Conservation (phyloP, 2,113 vertebrate genomes). For the Motacilla tschutschensis region DNA sequence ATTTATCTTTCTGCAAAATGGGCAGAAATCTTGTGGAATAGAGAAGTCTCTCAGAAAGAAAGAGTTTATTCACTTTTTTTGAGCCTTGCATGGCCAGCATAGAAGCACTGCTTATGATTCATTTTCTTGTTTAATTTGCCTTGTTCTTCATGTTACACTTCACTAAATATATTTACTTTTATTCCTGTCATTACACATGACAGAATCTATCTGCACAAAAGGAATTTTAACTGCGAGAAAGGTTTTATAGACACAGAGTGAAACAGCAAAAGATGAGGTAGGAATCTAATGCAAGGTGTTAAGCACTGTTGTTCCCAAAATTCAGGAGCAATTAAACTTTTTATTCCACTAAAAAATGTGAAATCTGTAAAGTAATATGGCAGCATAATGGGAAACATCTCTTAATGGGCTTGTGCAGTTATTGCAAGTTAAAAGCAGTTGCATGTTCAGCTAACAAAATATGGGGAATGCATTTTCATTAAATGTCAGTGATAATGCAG, state of each 20-base stretch:
- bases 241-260: neutral
- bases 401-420: constrained; percentile 23
- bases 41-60: neutral
- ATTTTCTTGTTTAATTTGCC: constrained; percentile 40
- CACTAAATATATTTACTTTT: constrained; percentile 52
- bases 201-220: neutral
- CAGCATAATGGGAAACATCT: neutral
- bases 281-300: constrained; percentile 22
- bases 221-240: neutral
- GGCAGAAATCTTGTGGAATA: neutral
- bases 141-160: constrained; percentile 43
- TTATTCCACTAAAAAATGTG: constrained; percentile 1
- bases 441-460: constrained; percentile 24
- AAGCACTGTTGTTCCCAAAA: neutral
- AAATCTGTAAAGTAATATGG: constrained; percentile 18
- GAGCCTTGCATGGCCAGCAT: neutral
- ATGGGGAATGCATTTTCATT: neutral
- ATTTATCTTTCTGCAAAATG: neutral
- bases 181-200: constrained; percentile 7
- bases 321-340: neutral
- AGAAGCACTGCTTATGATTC: neutral
- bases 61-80: neutral
- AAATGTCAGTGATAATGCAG: neutral
- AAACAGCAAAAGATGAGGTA: neutral
- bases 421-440: constrained; percentile 27